Evolutionary conservation across 2,797 vertebrate genomes (phyloP).

Genomic region (Poeciliopsis paucimaculata): DNA sequence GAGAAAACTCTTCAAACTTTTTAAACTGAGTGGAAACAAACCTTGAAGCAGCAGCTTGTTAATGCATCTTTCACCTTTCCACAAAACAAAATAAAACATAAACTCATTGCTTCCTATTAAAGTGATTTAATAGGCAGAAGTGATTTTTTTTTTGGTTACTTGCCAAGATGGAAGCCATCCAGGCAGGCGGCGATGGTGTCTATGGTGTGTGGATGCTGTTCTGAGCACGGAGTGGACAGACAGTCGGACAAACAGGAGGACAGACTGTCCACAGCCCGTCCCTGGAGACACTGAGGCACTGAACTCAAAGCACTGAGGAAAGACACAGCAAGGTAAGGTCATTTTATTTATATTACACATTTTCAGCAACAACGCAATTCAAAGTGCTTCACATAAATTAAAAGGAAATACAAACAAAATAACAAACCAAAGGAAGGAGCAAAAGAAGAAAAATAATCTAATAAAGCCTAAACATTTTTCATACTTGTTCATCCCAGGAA

Average conservation of each 20-base stretch:
- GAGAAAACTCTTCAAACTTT: background rate
- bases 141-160: background rate
- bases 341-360: no score
- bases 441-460: no score
- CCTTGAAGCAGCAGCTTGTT: constrained; percentile 86
- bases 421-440: no score
- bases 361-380: no score
- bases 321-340: background rate
- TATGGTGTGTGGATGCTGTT: constrained; percentile 79
- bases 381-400: no score
- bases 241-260: constrained; percentile 80
- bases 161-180: constrained; percentile 89
- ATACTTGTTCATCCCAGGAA: background rate
- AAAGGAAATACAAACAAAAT: no score
- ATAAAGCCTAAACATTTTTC: background rate
- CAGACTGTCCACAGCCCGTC: constrained; percentile 74
- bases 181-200: constrained; percentile 88
- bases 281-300: constrained; percentile 80
- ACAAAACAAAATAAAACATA: constrained; percentile 16
- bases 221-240: constrained; percentile 74
- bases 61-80: constrained; percentile 83
- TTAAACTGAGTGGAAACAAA: constrained; percentile 59
- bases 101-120: background rate
- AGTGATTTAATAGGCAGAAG: background rate
- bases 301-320: constrained; percentile 82